Conservation (phyloP, 2,797 vertebrate species). For the Trachops cirrhosus region DNA sequence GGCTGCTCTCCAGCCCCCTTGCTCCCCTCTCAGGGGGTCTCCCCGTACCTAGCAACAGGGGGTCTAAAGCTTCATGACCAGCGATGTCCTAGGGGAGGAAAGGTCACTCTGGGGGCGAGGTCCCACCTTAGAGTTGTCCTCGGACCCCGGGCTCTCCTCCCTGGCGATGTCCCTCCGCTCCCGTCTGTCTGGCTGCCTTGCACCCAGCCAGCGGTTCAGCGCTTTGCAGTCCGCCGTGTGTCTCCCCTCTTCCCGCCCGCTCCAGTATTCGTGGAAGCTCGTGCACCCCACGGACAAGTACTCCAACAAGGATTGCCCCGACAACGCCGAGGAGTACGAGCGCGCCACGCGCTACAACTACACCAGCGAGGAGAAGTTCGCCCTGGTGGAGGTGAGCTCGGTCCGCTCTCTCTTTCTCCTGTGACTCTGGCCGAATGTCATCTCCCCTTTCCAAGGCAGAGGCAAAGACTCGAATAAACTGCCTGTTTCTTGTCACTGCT, state of each 20-base stretch:
- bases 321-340: constrained; percentile 98
- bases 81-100: too few relatives aligned
- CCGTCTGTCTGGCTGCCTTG: not conserved
- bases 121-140: not conserved
- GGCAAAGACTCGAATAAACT: too few relatives aligned
- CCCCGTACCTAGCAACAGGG: too few relatives aligned
- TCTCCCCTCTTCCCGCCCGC: not conserved
- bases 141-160: not conserved
- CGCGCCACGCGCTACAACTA: constrained; percentile 98
- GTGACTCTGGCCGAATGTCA: accelerated
- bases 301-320: constrained; percentile 98
- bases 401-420: not conserved
- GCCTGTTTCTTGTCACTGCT: accelerated
- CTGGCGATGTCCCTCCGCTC: not conserved
- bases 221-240: not conserved
- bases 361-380: constrained; percentile 98
- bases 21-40: too few relatives aligned
- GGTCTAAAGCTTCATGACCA: too few relatives aligned
- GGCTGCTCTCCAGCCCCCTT: too few relatives aligned
- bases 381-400: constrained; percentile 92
- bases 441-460: not conserved
- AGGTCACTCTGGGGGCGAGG: not conserved
- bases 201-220: not conserved
- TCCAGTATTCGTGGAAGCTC: constrained; percentile 97
- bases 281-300: constrained; percentile 99